phyloP scores from a whole-genome alignment of 2,797 vertebrate genomes.

The Mormyrops attenuatus region DNA sequence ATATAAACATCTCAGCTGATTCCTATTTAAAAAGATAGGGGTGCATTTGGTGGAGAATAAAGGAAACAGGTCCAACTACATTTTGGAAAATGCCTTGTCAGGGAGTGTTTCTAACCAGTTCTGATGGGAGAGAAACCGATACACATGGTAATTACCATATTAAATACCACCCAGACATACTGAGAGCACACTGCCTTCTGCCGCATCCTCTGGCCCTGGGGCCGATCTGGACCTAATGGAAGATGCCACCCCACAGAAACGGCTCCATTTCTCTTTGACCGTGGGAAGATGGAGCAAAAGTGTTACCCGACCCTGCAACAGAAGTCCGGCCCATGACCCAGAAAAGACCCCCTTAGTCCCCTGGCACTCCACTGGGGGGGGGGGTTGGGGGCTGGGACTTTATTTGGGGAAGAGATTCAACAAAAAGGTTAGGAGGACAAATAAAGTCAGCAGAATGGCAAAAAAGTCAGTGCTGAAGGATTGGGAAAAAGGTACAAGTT shows the following conservation, averaged over 20 bases:
- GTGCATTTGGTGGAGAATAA: neutral
- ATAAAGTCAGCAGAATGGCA: neutral
- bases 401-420: neutral
- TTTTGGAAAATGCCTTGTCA: constrained; percentile 9
- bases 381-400: neutral
- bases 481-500: neutral
- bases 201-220: constrained; percentile 22
- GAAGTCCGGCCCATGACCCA: constrained; percentile 35
- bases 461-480: neutral
- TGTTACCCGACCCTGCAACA: constrained; percentile 38
- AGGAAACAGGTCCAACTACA: neutral
- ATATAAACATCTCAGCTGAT: neutral
- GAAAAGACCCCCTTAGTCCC: constrained; percentile 16
- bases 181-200: constrained; percentile 22
- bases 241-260: constrained; percentile 30
- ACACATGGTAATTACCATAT: constrained; percentile 17
- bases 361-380: constrained; percentile 20
- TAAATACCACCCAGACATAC: constrained; percentile 26
- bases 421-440: neutral
- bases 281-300: constrained; percentile 40
- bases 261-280: constrained; percentile 30
- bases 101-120: neutral
- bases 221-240: constrained; percentile 25
- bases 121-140: constrained; percentile 17
- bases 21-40: neutral